Evolutionary conservation across 2,113 vertebrate genomes (phyloP), one percentile per base, ranked within the genome.

Genomic region (Burhinus bistriatus): DNA sequence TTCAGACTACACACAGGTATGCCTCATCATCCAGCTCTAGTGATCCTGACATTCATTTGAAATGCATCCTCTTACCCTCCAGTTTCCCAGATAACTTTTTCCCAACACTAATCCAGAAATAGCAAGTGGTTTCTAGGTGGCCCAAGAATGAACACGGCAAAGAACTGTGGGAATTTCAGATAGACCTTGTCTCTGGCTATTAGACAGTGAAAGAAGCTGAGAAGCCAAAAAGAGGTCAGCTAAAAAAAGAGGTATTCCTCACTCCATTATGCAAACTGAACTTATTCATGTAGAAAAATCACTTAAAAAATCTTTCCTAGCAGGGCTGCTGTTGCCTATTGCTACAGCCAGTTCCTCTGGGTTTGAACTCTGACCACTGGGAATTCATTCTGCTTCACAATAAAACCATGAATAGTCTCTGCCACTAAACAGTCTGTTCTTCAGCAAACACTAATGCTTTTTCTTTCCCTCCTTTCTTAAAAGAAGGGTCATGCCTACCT

Each of bases 221-320:
- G 79, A 94, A 93, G 92, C 78, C 92, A 97, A 81, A 94, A 97
- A 87, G 88, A 96, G 92, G 95, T 97, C 96, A 97, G 84, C 49
- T 94, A 58, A 94, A 95, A 96, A 97, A 94, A 95, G 70, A 94
- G 72, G n/a, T 69, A 90, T 59, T 95, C 89, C 80, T 95, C 91
- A 87, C 86, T 93, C 81, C 94, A 93, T 87, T 89, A 57, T 89
- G 76, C 78, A 94, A 96, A 95, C 90, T 83, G 86, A 91, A 94
- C 85, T 90, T 92, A 95, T 85, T 95, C 70, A 81, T 32, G 52
- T 49, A 92, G 81, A 95, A 96, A 92, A 94, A 62, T 38, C 44
- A 91, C 36, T 13, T 51, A 11, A 85, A 87, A 5, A 47, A 36
- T 15, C 71, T 83, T 82, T 82, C 52, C 80, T 77, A 66, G 45